phyloP scores from a whole-genome alignment of 2,113 vertebrate genomes.

The Calyptommatus sinebrachiatus region DNA sequence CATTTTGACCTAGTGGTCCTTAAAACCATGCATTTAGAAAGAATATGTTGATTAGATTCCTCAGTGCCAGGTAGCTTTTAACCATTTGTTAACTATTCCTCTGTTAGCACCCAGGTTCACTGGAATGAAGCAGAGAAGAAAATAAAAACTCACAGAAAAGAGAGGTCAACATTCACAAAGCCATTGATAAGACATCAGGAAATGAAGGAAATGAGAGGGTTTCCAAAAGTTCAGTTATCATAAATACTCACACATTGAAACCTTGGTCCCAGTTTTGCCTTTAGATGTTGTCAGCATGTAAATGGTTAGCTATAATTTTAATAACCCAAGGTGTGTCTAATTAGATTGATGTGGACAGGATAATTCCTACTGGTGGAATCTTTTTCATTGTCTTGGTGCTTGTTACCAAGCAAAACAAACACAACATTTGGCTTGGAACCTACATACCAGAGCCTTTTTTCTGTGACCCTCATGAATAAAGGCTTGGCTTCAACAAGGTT shows the following conservation, averaged over 20 bases:
- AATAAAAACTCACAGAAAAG: not conserved
- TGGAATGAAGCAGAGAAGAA: too few species aligned
- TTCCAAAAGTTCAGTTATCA: not conserved
- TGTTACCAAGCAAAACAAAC: constrained; percentile 7
- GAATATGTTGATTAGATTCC: not conserved
- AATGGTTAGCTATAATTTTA: not conserved
- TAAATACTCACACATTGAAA: not conserved
- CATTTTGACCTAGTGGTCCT: not conserved
- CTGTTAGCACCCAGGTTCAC: too few species aligned
- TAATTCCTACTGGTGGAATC: not conserved
- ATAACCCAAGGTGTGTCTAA: not conserved
- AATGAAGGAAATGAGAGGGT: too few species aligned
- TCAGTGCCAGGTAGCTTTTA: not conserved
- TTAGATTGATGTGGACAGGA: not conserved
- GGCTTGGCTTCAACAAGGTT: not conserved
- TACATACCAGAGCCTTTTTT: not conserved
- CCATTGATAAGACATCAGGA: not conserved
- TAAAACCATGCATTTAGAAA: not conserved
- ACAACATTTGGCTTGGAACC: not conserved
- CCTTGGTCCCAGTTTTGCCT: not conserved
- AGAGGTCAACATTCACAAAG: not conserved
- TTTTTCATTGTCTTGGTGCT: not conserved
- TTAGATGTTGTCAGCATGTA: not conserved
- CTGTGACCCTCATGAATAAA: not conserved
- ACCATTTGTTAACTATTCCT: too few species aligned